Base-by-base conservation (phyloP, 1,140 invertebrate species). In the Triops cancriformis region DNA sequence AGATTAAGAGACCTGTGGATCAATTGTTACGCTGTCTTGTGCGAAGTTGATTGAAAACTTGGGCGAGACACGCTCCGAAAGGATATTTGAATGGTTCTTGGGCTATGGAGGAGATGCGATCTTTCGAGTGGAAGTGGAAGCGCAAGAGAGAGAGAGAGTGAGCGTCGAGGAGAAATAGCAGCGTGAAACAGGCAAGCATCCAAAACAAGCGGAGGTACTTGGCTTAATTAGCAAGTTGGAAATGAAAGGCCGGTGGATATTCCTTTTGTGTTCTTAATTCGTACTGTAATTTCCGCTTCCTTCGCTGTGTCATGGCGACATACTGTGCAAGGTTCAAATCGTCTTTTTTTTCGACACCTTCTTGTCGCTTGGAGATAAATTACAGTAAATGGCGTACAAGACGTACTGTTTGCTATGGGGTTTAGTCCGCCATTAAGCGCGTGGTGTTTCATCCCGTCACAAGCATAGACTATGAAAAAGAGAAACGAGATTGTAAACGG, bases 141-240 rank as follows among this genome's bases (percentile, higher is more conserved):
- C n/a, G n/a, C n/a, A n/a, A n/a, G n/a, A n/a, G n/a, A n/a, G n/a
- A n/a, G 43, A 1, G 51, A n/a, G 51, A 64, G 23, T 6, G 6
- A 3, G 51, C 14, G 18, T 64, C n/a, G 14, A 14, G 18, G 51
- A 64, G 51, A 64, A 64, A 64, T n/a, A 23, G 51, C 51, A 7
- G 14, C 14, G 51, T 18, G 51, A 64, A 64, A 18, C 51, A 64
- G 51, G 0, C 18, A 64, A 23, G 10, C 51, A 64, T 6, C 23
- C n/a, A n/a, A 64, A n/a, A 64, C 51, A 64, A 64, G 51, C 51
- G 51, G 51, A 9, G 18, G 51, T 64, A 64, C 51, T 64, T 64
- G 51, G 51, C 51, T 64, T 64, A 64, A 64, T 64, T 64, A 64
- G 51, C 51, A 64, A 64, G 51, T 64, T 64, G 18, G 51, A 64